Base-by-base conservation (phyloP, 2,888 invertebrate species). In the Troides oblongomaculatus region DNA sequence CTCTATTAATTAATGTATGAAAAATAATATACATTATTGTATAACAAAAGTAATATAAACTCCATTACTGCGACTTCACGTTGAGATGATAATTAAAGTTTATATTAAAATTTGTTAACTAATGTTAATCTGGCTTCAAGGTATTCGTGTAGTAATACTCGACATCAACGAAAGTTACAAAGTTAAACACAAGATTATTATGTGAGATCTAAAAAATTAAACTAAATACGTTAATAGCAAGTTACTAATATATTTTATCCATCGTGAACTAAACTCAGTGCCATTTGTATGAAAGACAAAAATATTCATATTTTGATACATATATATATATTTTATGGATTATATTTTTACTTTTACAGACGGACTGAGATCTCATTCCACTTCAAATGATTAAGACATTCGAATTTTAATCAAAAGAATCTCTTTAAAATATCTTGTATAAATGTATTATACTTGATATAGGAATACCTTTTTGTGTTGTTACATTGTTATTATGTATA, bases 21-120 rank as follows among this genome's bases (percentile, higher is more conserved):
- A 80, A 77, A 78, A 81, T 58, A 72, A 78, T 78, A 74, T 78
- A 77, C 76, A 74, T 73, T 73, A 74, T 17, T 12, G 43, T 75
- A 75, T 71, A 72, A 72, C 74, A 72, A 77, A 78, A 72, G 78
- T 73, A 76, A 77, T 77, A n/a, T n/a, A 77, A 74, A 62, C 58
- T 76, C 77, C 75, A 78, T 21, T 56, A 23, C 62, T 6, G n/a
- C 53, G 18, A n/a, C 18, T 53, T 53, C 53, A 53, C 53, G n/a
- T n/a, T n/a, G 1, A 14, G 14, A n/a, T 7, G 50, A 50, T 50
- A 14, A n/a, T n/a, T 53, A 53, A n/a, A 18, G n/a, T 53, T 53
- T 53, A n/a, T 53, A n/a, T n/a, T n/a, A n/a, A 53, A 53, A n/a
- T 7, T n/a, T 18, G 53, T 53, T 53, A 53, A 53, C 53, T 53